Percentiles rank a stretch among this genome's conserved stretches.
phyloP scores from a whole-genome alignment of 1,140 invertebrate species.

The Sipha flava region DNA sequence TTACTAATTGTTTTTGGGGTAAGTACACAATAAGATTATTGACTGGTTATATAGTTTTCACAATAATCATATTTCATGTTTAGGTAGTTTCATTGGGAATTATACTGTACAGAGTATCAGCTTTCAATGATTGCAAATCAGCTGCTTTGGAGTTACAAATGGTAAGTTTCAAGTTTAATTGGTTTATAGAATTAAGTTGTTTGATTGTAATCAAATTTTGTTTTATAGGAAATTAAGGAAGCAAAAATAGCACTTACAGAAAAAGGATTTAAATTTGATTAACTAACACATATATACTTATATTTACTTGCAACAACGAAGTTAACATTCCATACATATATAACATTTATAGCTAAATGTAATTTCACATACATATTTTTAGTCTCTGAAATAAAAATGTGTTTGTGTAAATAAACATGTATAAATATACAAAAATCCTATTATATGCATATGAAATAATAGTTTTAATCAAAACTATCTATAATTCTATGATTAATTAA shows the following conservation, averaged over 20 bases:
- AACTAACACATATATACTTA: not conserved
- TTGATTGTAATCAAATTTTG: not conserved
- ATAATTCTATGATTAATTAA: too few species aligned
- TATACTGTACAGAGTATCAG: conserved; percentile 14
- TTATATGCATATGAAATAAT: not conserved
- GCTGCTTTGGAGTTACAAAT: conserved; percentile 4
- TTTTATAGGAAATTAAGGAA: conserved; percentile 16
- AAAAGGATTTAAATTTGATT: conserved; percentile 23
- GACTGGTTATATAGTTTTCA: not conserved
- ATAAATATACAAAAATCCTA: too few species aligned
- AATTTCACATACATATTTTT: not conserved
- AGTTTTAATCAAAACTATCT: too few species aligned
- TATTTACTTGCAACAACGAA: not conserved
- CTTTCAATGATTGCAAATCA: conserved; percentile 9
- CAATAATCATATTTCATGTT: not conserved
- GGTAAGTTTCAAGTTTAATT: not conserved
- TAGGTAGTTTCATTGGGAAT: not conserved
- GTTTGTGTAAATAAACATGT: not conserved
- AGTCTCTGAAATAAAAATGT: conserved; percentile 29
- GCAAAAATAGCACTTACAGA: not conserved
- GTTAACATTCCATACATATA: not conserved
- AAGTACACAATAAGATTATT: not conserved
- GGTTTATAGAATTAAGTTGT: not conserved
- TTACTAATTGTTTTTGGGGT: not conserved
- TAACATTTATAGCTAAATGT: conserved; percentile 5